Conservation (phyloP, 2,797 vertebrate species). For the Synaphobranchus kaupii region DNA sequence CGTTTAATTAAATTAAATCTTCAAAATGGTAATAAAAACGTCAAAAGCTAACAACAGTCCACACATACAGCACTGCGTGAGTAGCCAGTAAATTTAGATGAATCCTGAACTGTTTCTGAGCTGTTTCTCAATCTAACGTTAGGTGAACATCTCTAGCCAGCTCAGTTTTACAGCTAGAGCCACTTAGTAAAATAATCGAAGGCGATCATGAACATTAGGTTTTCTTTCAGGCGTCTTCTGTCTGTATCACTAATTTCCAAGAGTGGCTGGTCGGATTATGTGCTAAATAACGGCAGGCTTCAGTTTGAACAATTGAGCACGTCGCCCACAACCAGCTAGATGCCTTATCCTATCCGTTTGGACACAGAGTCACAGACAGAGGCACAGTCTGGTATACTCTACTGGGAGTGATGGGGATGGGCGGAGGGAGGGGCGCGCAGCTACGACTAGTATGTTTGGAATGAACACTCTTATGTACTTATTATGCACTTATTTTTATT, state of each 20-base stretch:
- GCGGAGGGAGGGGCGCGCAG: neutral
- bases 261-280: neutral
- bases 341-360: neutral
- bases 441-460: neutral
- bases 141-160: constrained; percentile 1
- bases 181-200: neutral
- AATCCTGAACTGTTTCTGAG: neutral
- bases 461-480: neutral
- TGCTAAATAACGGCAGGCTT: neutral
- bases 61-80: neutral
- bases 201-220: neutral
- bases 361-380: constrained; percentile 16
- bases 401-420: constrained; percentile 9
- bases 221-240: neutral
- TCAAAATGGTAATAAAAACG: neutral
- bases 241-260: neutral
- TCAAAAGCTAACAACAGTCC: neutral
- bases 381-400: too few relatives aligned
- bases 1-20: neutral
- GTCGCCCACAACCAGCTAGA: neutral
- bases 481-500: neutral
- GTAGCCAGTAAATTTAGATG: neutral
- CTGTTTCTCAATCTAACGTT: neutral
- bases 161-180: too few relatives aligned
- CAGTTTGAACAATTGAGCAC: neutral